phyloP scores from a whole-genome alignment of 2,113 vertebrate species.

The Pimephales promelas region DNA sequence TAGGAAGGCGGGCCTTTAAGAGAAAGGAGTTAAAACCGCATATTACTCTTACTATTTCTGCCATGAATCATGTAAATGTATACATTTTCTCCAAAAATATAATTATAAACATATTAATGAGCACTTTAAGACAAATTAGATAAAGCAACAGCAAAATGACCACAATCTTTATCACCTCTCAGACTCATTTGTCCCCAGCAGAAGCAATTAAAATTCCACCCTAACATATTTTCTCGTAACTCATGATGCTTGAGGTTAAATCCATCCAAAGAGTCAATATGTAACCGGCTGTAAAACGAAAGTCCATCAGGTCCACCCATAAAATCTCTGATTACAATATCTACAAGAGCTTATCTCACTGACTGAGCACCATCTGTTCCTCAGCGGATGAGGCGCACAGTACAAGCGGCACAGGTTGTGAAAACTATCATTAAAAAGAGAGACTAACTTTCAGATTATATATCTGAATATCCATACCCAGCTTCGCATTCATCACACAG shows the following conservation, averaged over 20 bases:
- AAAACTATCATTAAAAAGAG: not conserved
- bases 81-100: not conserved
- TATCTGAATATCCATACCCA: not conserved
- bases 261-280: conserved; percentile 50
- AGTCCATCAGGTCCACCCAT: conserved; percentile 61
- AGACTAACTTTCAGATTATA: not conserved
- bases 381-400: not conserved
- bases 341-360: conserved; percentile 49
- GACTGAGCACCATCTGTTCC: conserved; percentile 17
- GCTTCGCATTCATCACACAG: not conserved
- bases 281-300: conserved; percentile 69
- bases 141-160: not conserved
- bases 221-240: conserved; percentile 14
- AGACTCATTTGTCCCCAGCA: not conserved
- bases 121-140: not conserved
- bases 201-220: conserved; percentile 10
- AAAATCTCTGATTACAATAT: conserved; percentile 60
- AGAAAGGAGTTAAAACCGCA: not conserved
- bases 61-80: not conserved
- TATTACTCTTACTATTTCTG: no score
- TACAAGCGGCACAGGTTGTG: not conserved
- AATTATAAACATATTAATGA: not conserved
- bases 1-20: not conserved
- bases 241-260: not conserved
- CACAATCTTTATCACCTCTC: not conserved